A percentile compares a stretch with the other conserved stretches of the same genome.
phyloP scores from a whole-genome alignment of 2,797 vertebrate genomes.

The Bucorvus abyssinicus region DNA sequence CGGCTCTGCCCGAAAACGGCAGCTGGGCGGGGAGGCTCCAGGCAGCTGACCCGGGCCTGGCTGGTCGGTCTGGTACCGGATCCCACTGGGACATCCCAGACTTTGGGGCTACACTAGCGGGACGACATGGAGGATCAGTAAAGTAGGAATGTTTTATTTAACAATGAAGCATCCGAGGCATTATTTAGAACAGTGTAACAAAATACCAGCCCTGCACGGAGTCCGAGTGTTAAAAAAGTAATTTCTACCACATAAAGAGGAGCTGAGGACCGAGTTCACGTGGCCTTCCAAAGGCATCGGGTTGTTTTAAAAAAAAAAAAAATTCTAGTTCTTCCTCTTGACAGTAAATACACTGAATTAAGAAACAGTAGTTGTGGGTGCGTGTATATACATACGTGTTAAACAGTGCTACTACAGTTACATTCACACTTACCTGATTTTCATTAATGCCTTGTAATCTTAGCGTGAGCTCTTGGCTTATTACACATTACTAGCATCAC shows the following conservation, averaged over 20 bases:
- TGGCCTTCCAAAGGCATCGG: not conserved
- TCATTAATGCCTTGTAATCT: not conserved
- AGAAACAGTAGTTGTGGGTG: not conserved
- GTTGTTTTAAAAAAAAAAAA: not conserved
- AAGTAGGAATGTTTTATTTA: slow-evolving; percentile 11
- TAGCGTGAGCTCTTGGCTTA: not conserved
- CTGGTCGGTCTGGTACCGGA: not conserved
- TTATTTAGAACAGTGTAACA: not conserved
- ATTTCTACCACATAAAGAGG: not conserved
- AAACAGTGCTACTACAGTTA: not conserved
- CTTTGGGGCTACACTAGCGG: not conserved
- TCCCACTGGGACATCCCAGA: not conserved
- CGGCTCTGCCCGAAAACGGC: too few species aligned
- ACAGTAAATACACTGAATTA: not conserved
- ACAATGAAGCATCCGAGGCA: not conserved
- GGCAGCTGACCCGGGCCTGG: not conserved
- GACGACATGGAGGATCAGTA: not conserved
- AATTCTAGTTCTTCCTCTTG: not conserved
- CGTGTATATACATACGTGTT: not conserved
- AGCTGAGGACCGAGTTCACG: not conserved
- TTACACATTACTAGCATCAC: not conserved
- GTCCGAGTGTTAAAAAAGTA: not conserved
- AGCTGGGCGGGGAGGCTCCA: too few species aligned
- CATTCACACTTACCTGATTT: not conserved
- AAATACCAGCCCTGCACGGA: not conserved